Conservation (phyloP, 1,140 invertebrate species). For the Venustaconcha ellipsiformis region DNA sequence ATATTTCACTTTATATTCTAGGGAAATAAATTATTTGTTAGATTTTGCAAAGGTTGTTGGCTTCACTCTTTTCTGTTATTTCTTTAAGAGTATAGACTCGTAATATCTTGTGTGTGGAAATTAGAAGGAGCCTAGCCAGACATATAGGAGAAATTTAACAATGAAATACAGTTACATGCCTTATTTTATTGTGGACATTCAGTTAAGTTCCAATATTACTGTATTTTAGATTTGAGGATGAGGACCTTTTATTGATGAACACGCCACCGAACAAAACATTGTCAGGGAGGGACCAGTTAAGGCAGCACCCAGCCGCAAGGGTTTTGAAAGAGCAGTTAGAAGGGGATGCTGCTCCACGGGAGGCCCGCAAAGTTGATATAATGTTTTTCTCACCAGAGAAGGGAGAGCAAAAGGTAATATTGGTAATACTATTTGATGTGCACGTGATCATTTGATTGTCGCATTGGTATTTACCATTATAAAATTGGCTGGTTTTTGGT, state of each 20-base stretch:
- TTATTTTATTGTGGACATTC: no score
- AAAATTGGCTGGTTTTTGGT: not conserved
- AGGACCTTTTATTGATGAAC: conserved; percentile 28
- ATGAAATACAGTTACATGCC: no score
- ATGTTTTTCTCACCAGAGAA: conserved; percentile 21
- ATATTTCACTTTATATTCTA: no score
- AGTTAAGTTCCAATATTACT: not conserved
- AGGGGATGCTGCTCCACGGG: conserved; percentile 13
- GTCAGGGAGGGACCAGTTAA: conserved; percentile 6
- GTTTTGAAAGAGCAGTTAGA: conserved; percentile 29
- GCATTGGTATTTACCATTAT: not conserved
- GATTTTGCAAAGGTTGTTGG: no score
- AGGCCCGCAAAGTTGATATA: conserved; percentile 16
- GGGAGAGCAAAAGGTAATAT: conserved; percentile 20
- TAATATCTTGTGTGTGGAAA: no score
- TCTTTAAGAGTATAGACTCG: no score
- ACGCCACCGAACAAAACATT: conserved; percentile 17
- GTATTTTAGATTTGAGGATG: conserved; percentile 15
- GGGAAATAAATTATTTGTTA: no score
- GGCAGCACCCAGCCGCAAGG: conserved; percentile 24
- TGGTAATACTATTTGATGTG: not conserved
- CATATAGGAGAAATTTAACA: no score
- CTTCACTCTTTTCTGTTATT: no score
- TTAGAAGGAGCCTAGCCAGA: no score
- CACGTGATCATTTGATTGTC: not conserved